Evolutionary conservation across 2,113 vertebrate genomes (phyloP).

Genomic region (Fulmarus glacialis): DNA sequence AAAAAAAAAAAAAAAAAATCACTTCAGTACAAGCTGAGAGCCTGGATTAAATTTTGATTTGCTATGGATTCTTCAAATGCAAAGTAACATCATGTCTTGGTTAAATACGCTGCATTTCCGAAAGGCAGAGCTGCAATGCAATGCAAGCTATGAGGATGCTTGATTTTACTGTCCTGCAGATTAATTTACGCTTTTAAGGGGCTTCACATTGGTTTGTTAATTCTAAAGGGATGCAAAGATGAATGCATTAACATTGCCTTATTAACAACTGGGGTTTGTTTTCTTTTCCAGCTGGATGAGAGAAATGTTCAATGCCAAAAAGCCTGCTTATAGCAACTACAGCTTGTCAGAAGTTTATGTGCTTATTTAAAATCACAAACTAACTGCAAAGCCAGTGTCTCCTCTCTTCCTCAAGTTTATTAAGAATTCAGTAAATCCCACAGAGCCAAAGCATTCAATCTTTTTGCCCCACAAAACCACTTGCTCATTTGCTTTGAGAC

Average conservation of each 20-base stretch:
- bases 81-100: not conserved
- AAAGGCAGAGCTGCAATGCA: conserved; percentile 34
- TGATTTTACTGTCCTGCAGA: not conserved
- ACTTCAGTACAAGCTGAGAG: not conserved
- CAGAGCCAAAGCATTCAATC: not conserved
- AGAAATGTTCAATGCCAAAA: not conserved
- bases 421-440: not conserved
- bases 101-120: not conserved
- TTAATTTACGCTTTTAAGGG: not conserved
- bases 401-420: not conserved
- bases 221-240: not conserved
- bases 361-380: not conserved
- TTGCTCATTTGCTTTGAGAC: not conserved
- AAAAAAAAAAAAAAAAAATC: not conserved
- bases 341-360: conserved; percentile 5
- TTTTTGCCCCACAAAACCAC: not conserved
- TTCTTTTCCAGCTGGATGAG: not conserved
- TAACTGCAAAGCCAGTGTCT: not conserved
- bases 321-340: not conserved
- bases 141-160: not conserved
- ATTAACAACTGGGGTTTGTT: not conserved
- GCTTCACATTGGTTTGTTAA: not conserved
- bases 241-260: not conserved
- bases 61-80: not conserved
- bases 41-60: not conserved